Conservation (phyloP, 2,888 invertebrate genomes). For the Hipparchia sbordonii region DNA sequence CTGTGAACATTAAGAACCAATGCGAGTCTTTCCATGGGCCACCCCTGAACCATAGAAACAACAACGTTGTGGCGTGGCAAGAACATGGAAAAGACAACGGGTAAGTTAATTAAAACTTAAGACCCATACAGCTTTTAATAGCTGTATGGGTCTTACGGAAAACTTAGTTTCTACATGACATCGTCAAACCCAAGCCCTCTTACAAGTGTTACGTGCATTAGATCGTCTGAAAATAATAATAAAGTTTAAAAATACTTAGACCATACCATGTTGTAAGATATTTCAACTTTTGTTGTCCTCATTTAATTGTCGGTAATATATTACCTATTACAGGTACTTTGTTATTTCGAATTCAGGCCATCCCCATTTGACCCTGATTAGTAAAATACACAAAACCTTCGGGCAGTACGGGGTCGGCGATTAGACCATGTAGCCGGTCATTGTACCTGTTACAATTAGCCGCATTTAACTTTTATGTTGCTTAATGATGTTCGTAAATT, state of each 20-base stretch:
- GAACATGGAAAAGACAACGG: constrained; percentile 67
- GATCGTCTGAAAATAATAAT: background rate
- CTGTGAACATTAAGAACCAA: constrained; percentile 71
- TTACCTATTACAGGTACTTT: background rate
- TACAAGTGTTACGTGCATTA: background rate
- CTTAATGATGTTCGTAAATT: background rate
- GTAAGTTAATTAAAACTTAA: background rate
- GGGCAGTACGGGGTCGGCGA: constrained; percentile 22
- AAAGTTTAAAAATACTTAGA: background rate
- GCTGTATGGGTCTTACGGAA: no score
- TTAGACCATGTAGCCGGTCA: constrained; percentile 32
- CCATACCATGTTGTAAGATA: background rate
- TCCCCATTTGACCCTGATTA: constrained; percentile 22
- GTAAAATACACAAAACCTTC: constrained; percentile 23
- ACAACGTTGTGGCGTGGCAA: constrained; percentile 74
- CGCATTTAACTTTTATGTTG: background rate
- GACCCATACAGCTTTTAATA: no score
- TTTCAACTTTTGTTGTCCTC: background rate
- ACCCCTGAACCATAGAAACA: constrained; percentile 47
- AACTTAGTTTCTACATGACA: background rate
- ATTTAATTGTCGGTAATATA: background rate
- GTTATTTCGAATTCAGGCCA: constrained; percentile 27
- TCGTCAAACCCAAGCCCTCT: no score
- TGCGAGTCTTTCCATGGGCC: constrained; percentile 54
- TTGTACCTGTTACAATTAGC: constrained; percentile 30